Evolutionary conservation across 2,888 invertebrate species (phyloP).

Genomic region (Caenorhabditis imperialis): DNA sequence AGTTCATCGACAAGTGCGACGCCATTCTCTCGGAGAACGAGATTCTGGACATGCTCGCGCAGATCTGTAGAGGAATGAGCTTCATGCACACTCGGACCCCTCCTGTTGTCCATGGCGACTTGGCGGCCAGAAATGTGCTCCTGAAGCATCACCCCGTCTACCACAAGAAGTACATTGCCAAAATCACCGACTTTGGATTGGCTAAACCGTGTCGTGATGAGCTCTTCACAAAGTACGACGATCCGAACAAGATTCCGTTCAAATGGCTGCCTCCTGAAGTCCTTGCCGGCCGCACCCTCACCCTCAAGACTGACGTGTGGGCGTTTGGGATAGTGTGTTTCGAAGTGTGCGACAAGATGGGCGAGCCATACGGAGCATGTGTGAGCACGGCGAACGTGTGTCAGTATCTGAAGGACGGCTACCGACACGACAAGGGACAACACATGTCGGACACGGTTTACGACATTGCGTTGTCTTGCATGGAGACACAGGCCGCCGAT

Average conservation of each 20-base stretch:
- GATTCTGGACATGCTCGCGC: slow-evolving; percentile 56
- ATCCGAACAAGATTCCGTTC: slow-evolving; percentile 63
- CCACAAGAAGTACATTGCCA: slow-evolving; percentile 52
- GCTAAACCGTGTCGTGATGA: slow-evolving; percentile 60
- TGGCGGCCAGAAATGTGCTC: slow-evolving; percentile 99
- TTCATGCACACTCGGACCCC: slow-evolving; percentile 99
- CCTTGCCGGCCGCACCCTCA: slow-evolving; percentile 49
- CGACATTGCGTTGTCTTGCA: slow-evolving; percentile 58
- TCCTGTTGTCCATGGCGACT: slow-evolving; percentile 95
- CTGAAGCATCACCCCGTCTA: slow-evolving; percentile 83
- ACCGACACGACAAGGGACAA: slow-evolving; percentile 33
- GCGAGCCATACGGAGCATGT: slow-evolving; percentile 57
- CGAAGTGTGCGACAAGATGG: slow-evolving; percentile 55
- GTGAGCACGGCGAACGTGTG: slow-evolving; percentile 20
- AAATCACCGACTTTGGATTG: slow-evolving; percentile 67
- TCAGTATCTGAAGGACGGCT: slow-evolving; percentile 53
- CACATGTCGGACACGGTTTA: slow-evolving; percentile 60
- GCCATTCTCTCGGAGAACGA: slow-evolving; percentile 52
- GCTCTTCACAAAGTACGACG: slow-evolving; percentile 45
- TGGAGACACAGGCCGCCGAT: slow-evolving; percentile 57
- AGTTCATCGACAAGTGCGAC: slow-evolving; percentile 50
- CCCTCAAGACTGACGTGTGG: slow-evolving; percentile 63
- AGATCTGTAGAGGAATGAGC: slow-evolving; percentile 82
- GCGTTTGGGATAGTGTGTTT: slow-evolving; percentile 60
- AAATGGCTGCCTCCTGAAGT: slow-evolving; percentile 69